Conservation (phyloP, 2,797 vertebrate genomes). For the Artibeus lituratus region DNA sequence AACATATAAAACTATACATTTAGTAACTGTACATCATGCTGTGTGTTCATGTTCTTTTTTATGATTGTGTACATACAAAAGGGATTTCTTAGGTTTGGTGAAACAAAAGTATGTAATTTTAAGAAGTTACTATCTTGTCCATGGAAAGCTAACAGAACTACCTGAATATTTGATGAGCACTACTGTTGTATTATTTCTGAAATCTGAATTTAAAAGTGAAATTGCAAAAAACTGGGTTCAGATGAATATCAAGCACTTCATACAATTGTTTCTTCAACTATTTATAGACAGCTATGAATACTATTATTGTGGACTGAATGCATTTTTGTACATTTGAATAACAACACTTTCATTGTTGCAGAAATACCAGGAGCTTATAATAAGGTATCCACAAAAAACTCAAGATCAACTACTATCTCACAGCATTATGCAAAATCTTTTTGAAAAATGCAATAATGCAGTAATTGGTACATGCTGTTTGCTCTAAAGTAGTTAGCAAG, state of each 20-base stretch:
- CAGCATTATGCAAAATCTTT: slow-evolving; percentile 68
- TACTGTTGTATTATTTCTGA: slow-evolving; percentile 54
- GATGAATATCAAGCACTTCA: slow-evolving; percentile 76
- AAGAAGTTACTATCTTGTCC: slow-evolving; percentile 42
- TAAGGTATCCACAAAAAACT: slow-evolving; percentile 69
- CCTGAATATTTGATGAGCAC: slow-evolving; percentile 46
- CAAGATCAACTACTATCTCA: slow-evolving; percentile 71
- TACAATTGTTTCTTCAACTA: slow-evolving; percentile 76
- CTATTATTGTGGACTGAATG: slow-evolving; percentile 75
- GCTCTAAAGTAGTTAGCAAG: slow-evolving; percentile 20
- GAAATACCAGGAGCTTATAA: slow-evolving; percentile 70
- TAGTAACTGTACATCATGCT: slow-evolving; percentile 41
- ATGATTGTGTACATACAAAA: neutral
- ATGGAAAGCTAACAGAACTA: slow-evolving; percentile 52
- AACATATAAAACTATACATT: slow-evolving; percentile 44
- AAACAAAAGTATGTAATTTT: slow-evolving; percentile 52
- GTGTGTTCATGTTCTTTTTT: slow-evolving; percentile 34
- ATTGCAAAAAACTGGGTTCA: slow-evolving; percentile 53
- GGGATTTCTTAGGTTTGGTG: neutral
- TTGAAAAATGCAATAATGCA: slow-evolving; percentile 69
- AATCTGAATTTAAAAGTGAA: slow-evolving; percentile 67
- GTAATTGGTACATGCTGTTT: slow-evolving; percentile 28
- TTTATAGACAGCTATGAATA: slow-evolving; percentile 77
- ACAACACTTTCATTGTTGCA: slow-evolving; percentile 68
- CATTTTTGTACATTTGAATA: slow-evolving; percentile 79